Evolutionary conservation across 2,888 invertebrate species (phyloP).

Genomic region (Lottia scabra): DNA sequence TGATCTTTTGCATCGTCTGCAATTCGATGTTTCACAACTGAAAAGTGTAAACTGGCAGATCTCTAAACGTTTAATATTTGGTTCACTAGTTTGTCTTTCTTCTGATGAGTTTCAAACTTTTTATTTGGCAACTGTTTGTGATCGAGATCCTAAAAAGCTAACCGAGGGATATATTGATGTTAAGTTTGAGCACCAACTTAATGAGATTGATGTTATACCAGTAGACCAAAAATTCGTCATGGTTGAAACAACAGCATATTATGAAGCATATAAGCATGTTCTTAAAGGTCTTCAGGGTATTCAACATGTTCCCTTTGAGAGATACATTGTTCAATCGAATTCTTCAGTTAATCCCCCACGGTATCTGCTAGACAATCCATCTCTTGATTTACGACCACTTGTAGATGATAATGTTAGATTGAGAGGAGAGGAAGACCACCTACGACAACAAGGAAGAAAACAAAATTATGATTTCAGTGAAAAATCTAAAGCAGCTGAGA

Average conservation of each 20-base stretch:
- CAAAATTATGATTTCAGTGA: conserved; percentile 20
- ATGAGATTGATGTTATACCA: conserved; percentile 14
- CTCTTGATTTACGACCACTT: conserved; percentile 40
- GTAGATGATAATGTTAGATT: conserved; percentile 37
- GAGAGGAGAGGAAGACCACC: conserved; percentile 25
- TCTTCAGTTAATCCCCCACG: conserved; percentile 38
- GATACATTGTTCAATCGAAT: conserved; percentile 44
- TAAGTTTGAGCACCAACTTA: conserved; percentile 36
- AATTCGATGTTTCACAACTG: conserved; percentile 31
- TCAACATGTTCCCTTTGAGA: conserved; percentile 57
- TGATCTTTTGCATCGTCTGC: conserved; percentile 41
- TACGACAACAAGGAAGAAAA: not conserved
- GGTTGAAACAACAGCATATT: conserved; percentile 84
- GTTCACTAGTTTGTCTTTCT: conserved; percentile 81
- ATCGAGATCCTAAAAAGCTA: conserved; percentile 45
- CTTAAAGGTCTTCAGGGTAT: conserved; percentile 78
- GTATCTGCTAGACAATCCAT: conserved; percentile 34
- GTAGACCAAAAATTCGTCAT: conserved; percentile 70
- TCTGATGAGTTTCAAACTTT: conserved; percentile 78
- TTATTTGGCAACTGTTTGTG: conserved; percentile 76
- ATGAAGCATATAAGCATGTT: conserved; percentile 85
- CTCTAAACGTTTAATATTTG: conserved; percentile 77
- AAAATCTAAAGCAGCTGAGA: conserved; percentile 13
- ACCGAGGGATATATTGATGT: conserved; percentile 49
- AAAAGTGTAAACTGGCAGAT: conserved; percentile 67